Evolutionary conservation across 2,888 invertebrate species (phyloP), one percentile per base, ranked within the genome.

Genomic region (Amblyjoppa proteus): DNA sequence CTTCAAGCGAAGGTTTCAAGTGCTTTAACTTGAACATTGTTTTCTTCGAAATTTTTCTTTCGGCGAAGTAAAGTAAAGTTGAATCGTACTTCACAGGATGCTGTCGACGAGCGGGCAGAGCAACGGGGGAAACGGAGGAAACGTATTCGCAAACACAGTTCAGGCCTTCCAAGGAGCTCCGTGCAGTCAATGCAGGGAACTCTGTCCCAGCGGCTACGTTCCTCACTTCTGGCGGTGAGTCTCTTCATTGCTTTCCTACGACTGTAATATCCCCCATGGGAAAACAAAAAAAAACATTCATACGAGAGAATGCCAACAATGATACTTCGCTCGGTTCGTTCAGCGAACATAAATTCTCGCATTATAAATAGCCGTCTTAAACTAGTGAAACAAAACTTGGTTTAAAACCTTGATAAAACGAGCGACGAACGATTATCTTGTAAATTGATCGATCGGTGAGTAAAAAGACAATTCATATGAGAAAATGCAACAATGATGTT

Each of bases 171-270:
- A 93, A 87, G 94, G 94, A 76, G 93, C 94, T 71, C 93, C 94
- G 77, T 94, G 94, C 88, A 91, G 90, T 83, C 93, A 93, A 88
- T 94, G 94, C 90, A 90, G 93, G 86, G 93, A 94, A 74, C 90
- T 93, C 78, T 94, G 94, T 81, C 93, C 93, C 11, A 91, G 91
- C 25, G 93, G 94, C 80, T 94, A 93, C 82, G 92, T 93, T 45
- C 94, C 93, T 78, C 94, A 94, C 89, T 93, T 94, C 89, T 94
- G 94, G 94, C 89, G 94, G 94, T 93, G 83, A 93, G 92, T 91
- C n/a, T 7, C 53, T 51, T 68, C 53, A 41, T 77, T 74, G 11
- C 58, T 75, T 66, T 76, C 61, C 58, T 20, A 11, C 25, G 70
- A 11, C 34, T 16, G 2, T 56, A 20, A 58, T 83, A 25, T 69